phyloP scores from a whole-genome alignment of 2,113 vertebrate genomes.

The Chascanopsetta lugubris region DNA sequence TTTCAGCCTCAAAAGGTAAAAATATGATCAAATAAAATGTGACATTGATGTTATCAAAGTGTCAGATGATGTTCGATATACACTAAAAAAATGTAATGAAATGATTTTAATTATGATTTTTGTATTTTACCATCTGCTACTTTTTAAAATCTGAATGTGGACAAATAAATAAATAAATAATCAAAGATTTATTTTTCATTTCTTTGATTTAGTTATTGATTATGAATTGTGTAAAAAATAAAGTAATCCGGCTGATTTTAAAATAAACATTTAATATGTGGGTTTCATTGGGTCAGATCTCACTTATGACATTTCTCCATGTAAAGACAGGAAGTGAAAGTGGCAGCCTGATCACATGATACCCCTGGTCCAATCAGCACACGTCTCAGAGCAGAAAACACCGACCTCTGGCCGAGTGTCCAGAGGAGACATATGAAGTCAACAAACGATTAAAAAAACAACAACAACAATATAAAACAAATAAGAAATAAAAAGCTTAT shows the following conservation, averaged over 20 bases:
- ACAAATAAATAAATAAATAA: no score
- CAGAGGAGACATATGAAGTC: constrained; percentile 28
- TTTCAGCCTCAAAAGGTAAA: no score
- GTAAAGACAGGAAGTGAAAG: constrained; percentile 14
- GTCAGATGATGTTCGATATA: no score
- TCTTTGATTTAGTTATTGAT: no score
- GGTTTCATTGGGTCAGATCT: background rate
- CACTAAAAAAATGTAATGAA: no score
- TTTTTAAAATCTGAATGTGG: no score
- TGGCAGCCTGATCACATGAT: constrained; percentile 51
- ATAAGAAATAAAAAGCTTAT: constrained; percentile 70
- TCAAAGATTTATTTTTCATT: no score
- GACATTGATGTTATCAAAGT: no score
- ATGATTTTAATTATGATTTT: no score
- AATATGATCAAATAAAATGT: no score
- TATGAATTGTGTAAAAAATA: background rate
- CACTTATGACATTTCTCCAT: background rate
- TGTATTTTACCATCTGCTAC: no score
- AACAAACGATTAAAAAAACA: constrained; percentile 19
- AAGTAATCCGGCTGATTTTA: constrained; percentile 14
- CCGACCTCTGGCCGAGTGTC: constrained; percentile 35
- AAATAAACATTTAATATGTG: constrained; percentile 34
- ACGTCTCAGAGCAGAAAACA: constrained; percentile 38
- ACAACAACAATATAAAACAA: constrained; percentile 52
- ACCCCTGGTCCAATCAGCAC: constrained; percentile 63